phyloP scores from a whole-genome alignment of 2,113 vertebrate species.

The Oostethus manadensis region DNA sequence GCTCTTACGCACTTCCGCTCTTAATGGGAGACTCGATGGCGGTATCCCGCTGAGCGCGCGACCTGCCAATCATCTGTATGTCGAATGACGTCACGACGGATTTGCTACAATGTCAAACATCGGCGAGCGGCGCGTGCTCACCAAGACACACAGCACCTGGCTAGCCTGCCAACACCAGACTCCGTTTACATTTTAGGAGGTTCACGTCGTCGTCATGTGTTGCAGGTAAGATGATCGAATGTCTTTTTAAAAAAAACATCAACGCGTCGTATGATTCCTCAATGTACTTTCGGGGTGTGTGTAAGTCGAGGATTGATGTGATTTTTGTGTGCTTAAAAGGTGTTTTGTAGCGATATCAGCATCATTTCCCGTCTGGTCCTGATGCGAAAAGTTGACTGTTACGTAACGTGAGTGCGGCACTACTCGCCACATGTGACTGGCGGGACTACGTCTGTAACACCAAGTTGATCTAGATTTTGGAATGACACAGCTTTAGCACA shows the following conservation, averaged over 20 bases:
- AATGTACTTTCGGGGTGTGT: neutral
- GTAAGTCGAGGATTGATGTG: too few relatives aligned
- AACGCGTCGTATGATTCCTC: neutral
- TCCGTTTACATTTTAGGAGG: conserved; percentile 1
- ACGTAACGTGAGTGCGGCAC: conserved; percentile 56
- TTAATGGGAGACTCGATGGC: conserved; percentile 36
- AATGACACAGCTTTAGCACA: too few relatives aligned
- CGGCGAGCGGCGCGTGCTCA: conserved; percentile 33
- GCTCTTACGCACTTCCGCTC: conserved; percentile 30
- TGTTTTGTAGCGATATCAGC: neutral
- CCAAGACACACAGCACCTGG: neutral
- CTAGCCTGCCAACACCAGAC: conserved; percentile 22
- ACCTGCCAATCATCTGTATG: conserved; percentile 41
- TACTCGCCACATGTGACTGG: neutral
- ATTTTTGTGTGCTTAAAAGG: neutral
- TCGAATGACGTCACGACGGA: conserved; percentile 57
- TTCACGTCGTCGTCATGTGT: conserved; percentile 30
- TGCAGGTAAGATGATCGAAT: conserved; percentile 43
- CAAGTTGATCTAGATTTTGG: neutral
- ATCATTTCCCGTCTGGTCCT: neutral
- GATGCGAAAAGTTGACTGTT: conserved; percentile 47
- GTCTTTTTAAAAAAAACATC: neutral
- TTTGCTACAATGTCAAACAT: conserved; percentile 66
- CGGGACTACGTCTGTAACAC: neutral
- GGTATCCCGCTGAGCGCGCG: conserved; percentile 45